Base-by-base conservation (phyloP, 2,888 invertebrate species). In the Rhamphomyia laevipes region DNA sequence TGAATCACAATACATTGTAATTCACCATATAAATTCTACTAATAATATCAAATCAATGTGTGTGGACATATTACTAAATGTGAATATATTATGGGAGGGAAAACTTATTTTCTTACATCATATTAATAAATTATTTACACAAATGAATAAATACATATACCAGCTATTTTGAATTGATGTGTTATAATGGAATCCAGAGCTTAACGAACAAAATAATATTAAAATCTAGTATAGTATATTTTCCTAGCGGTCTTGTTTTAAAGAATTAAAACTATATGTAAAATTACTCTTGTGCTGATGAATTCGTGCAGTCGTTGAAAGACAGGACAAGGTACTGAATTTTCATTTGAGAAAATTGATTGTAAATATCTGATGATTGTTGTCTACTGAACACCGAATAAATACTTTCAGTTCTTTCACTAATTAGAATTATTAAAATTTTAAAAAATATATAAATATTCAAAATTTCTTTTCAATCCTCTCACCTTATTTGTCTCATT, bases 331-430 rank as follows among this genome's bases (percentile, higher is more conserved):
- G 76, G 65, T 85, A 89, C 42, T 85, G 78, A 1, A 82, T 83
- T 53, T 78, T 73, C 54, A 90, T 71, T 48, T 76, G 75, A 38
- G 74, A 76, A 55, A 87, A 68, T 43, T 80, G 82, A 53, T 77
- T 72, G 61, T 86, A 84, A 10, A 87, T 76, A 53, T 85, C 82
- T 1, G 75, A 71, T 0, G 82, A 71, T 0, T 83, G 73, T 63
- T 86, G 86, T 30, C 84, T 75, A 48, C 90, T 88, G 65, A 86
- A 91, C 57, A 84, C 74, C 48, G 85, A 81, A 67, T 91, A 90
- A 0, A 89, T 84, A 35, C 79, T 74, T 63, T 84, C 81, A 0
- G 86, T 88, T n/a, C 88, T 75, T 51, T 82, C 77, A 55, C 90
- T 90, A 71, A 5, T 54, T 49, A n/a, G 43, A 45, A 48, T n/a